Conservation (phyloP, 2,797 vertebrate species). For the Cryptoblepharus egeriae region DNA sequence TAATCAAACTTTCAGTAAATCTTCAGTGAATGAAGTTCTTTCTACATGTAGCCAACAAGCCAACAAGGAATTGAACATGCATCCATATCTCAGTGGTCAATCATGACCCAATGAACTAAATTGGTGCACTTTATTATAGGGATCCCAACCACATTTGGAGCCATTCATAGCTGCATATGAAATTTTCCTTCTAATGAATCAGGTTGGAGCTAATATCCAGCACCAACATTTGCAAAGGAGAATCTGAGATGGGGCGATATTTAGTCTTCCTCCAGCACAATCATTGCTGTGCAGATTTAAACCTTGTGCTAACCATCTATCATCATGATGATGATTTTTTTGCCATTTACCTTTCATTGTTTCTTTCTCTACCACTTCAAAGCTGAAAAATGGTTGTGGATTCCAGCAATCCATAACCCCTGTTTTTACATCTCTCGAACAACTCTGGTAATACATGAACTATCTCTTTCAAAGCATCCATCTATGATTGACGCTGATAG, state of each 20-base stretch:
- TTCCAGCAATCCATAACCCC: conserved; percentile 15
- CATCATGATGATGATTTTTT: background rate
- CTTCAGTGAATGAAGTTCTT: too few species aligned
- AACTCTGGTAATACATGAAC: background rate
- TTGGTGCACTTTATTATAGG: background rate
- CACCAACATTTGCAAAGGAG: background rate
- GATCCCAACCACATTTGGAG: background rate
- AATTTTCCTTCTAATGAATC: too few species aligned
- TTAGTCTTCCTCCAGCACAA: background rate
- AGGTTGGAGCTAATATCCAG: background rate
- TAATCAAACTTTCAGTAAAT: too few species aligned
- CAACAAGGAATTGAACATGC: background rate
- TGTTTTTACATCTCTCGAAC: background rate
- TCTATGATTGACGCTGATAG: conserved; percentile 4
- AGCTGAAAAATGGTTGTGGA: conserved; percentile 1
- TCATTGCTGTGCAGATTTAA: background rate
- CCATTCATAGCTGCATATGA: too few species aligned
- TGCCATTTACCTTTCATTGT: conserved; percentile 18
- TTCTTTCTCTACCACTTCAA: conserved; percentile 5
- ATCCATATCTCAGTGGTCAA: background rate
- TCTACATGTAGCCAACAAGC: too few species aligned
- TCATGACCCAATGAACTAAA: background rate
- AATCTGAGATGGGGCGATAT: background rate
- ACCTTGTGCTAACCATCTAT: background rate
- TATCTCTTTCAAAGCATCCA: background rate